Evolutionary conservation across 1,140 invertebrate genomes (phyloP), one percentile per base, ranked within the genome.

Genomic region (Acromyrmex echinatior): DNA sequence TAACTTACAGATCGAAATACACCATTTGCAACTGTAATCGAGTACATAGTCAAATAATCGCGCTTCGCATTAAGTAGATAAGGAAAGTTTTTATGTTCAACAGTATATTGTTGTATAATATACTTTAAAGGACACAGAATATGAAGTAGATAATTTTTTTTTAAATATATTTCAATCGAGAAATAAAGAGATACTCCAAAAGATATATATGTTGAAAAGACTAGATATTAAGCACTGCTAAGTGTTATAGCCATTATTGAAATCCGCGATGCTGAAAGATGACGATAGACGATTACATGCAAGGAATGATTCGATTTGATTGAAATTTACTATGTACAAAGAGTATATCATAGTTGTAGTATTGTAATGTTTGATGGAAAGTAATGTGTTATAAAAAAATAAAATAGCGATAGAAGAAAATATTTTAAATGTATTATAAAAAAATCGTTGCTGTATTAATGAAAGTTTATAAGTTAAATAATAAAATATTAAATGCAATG

Each of bases 311-410:
- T 84, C 6, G 39, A 62, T 4, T 79, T 60, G 45, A 56, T 31
- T 80, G 85, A 49, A 65, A 73, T 51, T 51, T 68, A 28, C 62
- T 89, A 89, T 89, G 35, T 89, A 89, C 87, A 89, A 79, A 10
- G 28, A 53, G n/a, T 53, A 3, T 73, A 60, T 66, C 86, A 28
- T 56, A 45, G 62, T n/a, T 65, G 6, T 31, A 14, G 68, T 74
- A 56, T 63, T 78, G 51, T 78, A 65, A 71, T 39, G 65, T 18
- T 79, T 53, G n/a, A 71, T 81, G 4, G 6, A 7, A 56, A 2
- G 14, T 81, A 25, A 73, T 56, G 16, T 81, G 9, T 45, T 45
- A 39, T 25, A 28, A 9, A 21, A 25, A 14, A 84, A 25, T 84
- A 84, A 87, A 70, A 66, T n/a, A 62, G 35, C 25, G 18, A 1